These are phyloP conservation scores for Monodelphis domestica DNA, from an alignment of 2,797 vertebrate species.

Conservation along the genomic window DNA sequence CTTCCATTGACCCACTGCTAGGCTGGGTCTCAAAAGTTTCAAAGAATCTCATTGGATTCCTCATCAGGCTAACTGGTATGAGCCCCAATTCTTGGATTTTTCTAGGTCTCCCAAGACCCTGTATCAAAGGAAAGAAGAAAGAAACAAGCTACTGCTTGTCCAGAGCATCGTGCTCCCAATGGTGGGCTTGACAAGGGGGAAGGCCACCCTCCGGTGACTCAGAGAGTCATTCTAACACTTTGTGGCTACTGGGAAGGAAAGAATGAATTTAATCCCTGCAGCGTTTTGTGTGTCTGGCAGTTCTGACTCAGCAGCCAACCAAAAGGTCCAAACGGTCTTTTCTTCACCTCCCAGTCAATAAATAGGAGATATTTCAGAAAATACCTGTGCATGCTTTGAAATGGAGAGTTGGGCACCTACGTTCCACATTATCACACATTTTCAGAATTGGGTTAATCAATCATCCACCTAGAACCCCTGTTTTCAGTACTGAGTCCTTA, in stretches of 20 bases:
- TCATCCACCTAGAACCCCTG: neutral
- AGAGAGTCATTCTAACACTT: neutral
- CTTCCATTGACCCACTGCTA: neutral
- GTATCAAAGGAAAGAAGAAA: neutral
- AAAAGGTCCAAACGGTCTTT: neutral
- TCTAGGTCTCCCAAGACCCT: neutral
- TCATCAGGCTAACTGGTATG: neutral
- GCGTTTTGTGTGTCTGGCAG: neutral
- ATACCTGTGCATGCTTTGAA: neutral
- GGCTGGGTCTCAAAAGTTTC: neutral
- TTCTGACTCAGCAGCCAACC: neutral
- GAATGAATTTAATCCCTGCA: neutral
- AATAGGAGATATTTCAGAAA: neutral
- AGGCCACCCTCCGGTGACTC: neutral
- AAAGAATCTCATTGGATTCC: too few relatives aligned
- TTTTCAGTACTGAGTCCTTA: neutral
- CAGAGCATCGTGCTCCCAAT: neutral
- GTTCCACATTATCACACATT: neutral
- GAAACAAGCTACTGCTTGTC: neutral
- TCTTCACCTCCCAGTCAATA: neutral
- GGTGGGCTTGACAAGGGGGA: neutral
- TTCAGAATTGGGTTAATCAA: neutral
- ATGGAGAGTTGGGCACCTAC: neutral
- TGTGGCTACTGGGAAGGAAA: neutral
- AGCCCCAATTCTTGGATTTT: neutral